Percentiles rank a stretch among this genome's conserved stretches.
Conservation (phyloP, 2,797 vertebrate species). For the Danio jaintianensis region DNA sequence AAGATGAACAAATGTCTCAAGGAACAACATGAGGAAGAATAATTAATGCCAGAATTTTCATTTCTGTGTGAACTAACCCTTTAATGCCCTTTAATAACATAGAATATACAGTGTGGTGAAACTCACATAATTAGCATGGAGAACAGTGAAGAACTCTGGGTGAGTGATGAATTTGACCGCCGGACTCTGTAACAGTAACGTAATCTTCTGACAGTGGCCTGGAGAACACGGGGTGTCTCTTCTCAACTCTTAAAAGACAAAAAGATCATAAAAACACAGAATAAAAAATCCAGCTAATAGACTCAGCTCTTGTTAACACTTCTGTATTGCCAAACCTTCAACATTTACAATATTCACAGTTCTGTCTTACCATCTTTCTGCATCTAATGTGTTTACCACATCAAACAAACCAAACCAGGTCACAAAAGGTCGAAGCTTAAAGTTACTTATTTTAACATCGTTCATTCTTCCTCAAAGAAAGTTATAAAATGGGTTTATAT, state of each 20-base stretch:
- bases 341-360: not conserved
- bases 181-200: conserved; percentile 85
- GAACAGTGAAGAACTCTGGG: conserved; percentile 88
- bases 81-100: no score
- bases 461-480: not conserved
- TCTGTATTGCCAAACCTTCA: not conserved
- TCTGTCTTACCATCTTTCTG: not conserved
- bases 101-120: not conserved
- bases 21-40: no score
- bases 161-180: conserved; percentile 91
- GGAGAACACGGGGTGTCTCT: conserved; percentile 55
- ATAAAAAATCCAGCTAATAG: not conserved
- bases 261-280: not conserved
- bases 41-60: no score
- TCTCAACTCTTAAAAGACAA: conserved; percentile 53
- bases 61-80: no score
- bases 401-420: not conserved
- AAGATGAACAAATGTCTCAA: no score
- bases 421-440: not conserved
- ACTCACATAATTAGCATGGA: conserved; percentile 89
- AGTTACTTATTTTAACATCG: no score
- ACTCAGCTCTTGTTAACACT: not conserved
- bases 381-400: not conserved
- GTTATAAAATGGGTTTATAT: not conserved
- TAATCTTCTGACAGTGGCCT: conserved; percentile 87